Base-by-base conservation (phyloP, 2,888 invertebrate species). In the Perdita meconis region DNA sequence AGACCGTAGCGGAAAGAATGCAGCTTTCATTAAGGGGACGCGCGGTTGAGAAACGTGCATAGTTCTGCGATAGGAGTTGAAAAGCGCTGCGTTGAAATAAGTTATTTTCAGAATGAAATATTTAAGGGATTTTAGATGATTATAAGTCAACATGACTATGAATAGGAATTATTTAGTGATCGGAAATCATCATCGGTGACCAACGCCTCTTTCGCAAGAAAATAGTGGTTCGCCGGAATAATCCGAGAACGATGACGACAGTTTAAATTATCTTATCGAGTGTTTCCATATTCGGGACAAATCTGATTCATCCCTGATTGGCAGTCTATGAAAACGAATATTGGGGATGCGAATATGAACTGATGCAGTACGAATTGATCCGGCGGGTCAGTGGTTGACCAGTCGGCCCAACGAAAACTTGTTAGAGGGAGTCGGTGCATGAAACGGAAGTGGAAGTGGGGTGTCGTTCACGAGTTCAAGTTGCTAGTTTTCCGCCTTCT, bases 361-460 rank as follows among this genome's bases (percentile, higher is more conserved):
- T 51, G 79, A 47, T 47, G 26, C 53, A 68, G 30, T 30, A 30
- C 30, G 30, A 30, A 30, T 30, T 30, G 30, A 30, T 30, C 30
- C 30, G 30, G 30, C 30, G 30, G 65, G 60, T 76, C 44, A 60
- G 56, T 53, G 76, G 64, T 72, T 67, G 65, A 60, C 47, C 59
- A 60, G 50, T 65, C 59, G 75, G 44, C 6, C 30, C 6, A 6
- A 30, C 30, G 59, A 64, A 56, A 63, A 50, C 40, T 53, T 73
- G 80, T 85, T 73, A 71, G 67, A 68, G 67, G n/a, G 70, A 80
- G 69, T 30, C 61, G 67, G 76, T 78, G 79, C 86, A 69, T 82
- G 76, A 85, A 82, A 82, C 81, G 74, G 78, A 80, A 81, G 81
- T 74, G 78, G 75, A 83, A 75, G 74, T 50, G 71, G n/a, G 65